phyloP scores from a whole-genome alignment of 2,797 vertebrate genomes.

The Tenualosa thibaudeaui region DNA sequence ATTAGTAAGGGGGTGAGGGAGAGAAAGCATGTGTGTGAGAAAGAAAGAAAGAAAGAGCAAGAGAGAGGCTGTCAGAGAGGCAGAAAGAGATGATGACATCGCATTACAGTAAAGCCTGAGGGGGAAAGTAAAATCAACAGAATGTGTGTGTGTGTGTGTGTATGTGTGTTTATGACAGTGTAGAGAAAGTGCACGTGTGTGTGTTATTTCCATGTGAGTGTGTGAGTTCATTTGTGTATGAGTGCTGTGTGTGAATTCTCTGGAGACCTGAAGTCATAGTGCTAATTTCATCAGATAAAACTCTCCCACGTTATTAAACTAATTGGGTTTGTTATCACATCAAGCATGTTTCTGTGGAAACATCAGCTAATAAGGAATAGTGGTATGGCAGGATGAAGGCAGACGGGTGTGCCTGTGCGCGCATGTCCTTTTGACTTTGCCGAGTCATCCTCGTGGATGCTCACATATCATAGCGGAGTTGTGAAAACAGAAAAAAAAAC shows the following conservation, averaged over 20 bases:
- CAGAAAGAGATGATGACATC: not conserved
- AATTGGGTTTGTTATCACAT: conserved; percentile 45
- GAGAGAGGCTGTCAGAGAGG: not conserved
- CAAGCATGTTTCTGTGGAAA: conserved; percentile 30
- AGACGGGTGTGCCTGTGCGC: conserved; percentile 15
- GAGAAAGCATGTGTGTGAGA: not conserved
- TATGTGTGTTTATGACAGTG: conserved; percentile 3
- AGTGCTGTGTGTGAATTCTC: conserved; percentile 37
- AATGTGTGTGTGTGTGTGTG: not conserved
- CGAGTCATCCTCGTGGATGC: conserved; percentile 10
- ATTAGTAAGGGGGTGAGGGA: not conserved
- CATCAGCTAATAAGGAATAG: not conserved
- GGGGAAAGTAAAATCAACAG: not conserved
- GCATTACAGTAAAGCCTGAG: not conserved
- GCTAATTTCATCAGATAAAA: conserved; percentile 21
- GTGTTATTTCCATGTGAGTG: not conserved
- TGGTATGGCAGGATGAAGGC: not conserved
- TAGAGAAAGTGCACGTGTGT: not conserved
- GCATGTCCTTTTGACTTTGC: not conserved
- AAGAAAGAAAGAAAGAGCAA: not conserved
- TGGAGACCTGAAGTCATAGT: conserved; percentile 1
- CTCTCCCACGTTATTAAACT: conserved; percentile 18
- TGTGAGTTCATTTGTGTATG: not conserved
- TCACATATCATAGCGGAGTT: not conserved
- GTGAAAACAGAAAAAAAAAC: not conserved